Percentiles rank a stretch among this genome's conserved stretches.
Conservation (phyloP, 1,140 invertebrate species). For the Drosophila kurseongensis region DNA sequence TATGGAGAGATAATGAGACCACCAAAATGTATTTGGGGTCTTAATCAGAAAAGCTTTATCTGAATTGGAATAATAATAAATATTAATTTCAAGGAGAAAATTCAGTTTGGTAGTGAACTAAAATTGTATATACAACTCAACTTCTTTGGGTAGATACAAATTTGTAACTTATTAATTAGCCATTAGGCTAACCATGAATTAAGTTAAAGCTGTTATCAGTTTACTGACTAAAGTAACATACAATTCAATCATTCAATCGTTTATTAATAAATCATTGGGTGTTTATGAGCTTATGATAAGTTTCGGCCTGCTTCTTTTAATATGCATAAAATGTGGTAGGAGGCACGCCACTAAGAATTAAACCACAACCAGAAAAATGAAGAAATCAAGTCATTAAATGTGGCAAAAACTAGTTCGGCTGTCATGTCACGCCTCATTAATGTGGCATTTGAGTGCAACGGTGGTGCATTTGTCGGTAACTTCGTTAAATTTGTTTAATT, state of each 20-base stretch:
- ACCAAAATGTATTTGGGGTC: background rate
- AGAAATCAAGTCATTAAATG: conserved; percentile 20
- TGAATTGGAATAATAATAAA: no score
- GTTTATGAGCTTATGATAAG: background rate
- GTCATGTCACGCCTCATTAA: conserved; percentile 71
- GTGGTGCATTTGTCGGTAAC: conserved; percentile 23
- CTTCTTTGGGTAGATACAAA: no score
- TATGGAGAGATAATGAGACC: background rate
- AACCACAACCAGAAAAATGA: conserved; percentile 20
- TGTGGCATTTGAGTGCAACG: conserved; percentile 40
- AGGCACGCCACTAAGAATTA: conserved; percentile 24
- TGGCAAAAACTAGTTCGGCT: conserved; percentile 59
- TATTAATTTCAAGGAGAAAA: no score
- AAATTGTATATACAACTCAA: no score
- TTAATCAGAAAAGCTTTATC: background rate
- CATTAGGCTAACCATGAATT: background rate
- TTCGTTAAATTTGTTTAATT: conserved; percentile 39
- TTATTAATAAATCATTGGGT: conserved; percentile 18
- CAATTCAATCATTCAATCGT: background rate
- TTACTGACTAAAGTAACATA: no score
- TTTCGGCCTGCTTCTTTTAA: background rate
- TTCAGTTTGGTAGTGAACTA: no score
- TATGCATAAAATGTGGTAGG: conserved; percentile 22
- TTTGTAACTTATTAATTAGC: no score
- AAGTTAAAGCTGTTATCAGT: background rate